Evolutionary conservation across 2,797 vertebrate genomes (phyloP).

Genomic region (Rhinella marina): DNA sequence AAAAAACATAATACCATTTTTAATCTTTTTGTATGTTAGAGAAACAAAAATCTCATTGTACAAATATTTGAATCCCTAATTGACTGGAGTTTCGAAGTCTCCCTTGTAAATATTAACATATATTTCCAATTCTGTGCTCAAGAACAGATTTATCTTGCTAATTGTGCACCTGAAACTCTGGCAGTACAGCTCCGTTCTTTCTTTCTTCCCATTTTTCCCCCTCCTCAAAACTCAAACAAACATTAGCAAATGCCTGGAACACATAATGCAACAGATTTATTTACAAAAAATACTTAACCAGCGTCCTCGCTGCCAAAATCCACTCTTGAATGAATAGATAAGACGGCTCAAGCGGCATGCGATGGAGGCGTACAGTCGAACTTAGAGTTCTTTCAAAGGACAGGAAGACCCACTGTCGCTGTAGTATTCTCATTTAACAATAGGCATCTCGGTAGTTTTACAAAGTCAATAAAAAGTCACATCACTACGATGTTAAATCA

Average conservation of each 20-base stretch:
- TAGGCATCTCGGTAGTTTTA: background rate
- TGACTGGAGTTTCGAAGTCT: constrained; percentile 43
- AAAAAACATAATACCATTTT: background rate
- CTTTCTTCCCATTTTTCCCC: background rate
- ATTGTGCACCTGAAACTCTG: constrained; percentile 48
- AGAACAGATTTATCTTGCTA: constrained; percentile 52
- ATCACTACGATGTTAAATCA: background rate
- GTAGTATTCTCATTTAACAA: background rate
- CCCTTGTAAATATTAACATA: constrained; percentile 57
- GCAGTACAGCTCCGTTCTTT: background rate
- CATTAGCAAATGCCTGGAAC: constrained; percentile 43
- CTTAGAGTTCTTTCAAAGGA: constrained; percentile 40
- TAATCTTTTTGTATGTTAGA: background rate
- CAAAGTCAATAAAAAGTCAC: constrained; percentile 7
- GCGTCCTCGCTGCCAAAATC: constrained; percentile 23
- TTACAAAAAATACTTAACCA: constrained; percentile 50
- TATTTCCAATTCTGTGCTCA: constrained; percentile 16
- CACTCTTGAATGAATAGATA: constrained; percentile 38
- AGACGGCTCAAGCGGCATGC: constrained; percentile 29
- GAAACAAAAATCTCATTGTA: constrained; percentile 27
- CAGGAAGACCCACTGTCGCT: background rate
- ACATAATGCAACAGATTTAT: constrained; percentile 45
- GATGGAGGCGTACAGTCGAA: constrained; percentile 1
- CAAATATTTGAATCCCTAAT: constrained; percentile 58
- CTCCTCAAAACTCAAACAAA: constrained; percentile 31